Evolutionary conservation across 2,888 invertebrate genomes (phyloP).

Genomic region (Cantharis nigra): DNA sequence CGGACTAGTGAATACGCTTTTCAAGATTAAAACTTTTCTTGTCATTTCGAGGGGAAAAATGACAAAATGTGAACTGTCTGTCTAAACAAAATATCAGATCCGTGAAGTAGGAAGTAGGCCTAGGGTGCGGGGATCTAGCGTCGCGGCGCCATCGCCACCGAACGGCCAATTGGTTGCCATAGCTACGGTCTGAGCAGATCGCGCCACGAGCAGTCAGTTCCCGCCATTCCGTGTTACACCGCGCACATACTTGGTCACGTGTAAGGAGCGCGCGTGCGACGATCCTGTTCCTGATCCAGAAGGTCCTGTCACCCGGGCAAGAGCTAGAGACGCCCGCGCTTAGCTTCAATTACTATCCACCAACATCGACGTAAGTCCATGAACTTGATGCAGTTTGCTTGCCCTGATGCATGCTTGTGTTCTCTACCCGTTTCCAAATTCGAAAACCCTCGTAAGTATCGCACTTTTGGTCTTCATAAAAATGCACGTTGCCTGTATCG

Average conservation of each 20-base stretch:
- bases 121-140: constrained; percentile 47
- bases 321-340: constrained; percentile 49
- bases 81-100: constrained; percentile 28
- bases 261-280: constrained; percentile 50
- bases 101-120: constrained; percentile 33
- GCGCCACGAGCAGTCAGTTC: constrained; percentile 46
- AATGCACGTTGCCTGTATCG: constrained; percentile 27
- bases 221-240: constrained; percentile 55
- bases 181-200: constrained; percentile 52
- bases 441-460: constrained; percentile 30
- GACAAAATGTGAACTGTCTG: constrained; percentile 24
- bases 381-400: constrained; percentile 28
- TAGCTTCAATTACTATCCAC: constrained; percentile 49
- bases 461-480: constrained; percentile 24
- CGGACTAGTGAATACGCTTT: constrained; percentile 5
- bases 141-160: constrained; percentile 53
- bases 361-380: constrained; percentile 51
- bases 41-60: constrained; percentile 11
- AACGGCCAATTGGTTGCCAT: constrained; percentile 54
- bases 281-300: constrained; percentile 45
- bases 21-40: background rate
- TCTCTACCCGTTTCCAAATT: constrained; percentile 26
- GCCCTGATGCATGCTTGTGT: constrained; percentile 31
- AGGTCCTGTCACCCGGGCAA: constrained; percentile 50
- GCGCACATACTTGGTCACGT: constrained; percentile 56